These are phyloP conservation scores for Euwallacea fornicatus DNA, from an alignment of 1,140 invertebrate genomes.

Conservation along the genomic window DNA sequence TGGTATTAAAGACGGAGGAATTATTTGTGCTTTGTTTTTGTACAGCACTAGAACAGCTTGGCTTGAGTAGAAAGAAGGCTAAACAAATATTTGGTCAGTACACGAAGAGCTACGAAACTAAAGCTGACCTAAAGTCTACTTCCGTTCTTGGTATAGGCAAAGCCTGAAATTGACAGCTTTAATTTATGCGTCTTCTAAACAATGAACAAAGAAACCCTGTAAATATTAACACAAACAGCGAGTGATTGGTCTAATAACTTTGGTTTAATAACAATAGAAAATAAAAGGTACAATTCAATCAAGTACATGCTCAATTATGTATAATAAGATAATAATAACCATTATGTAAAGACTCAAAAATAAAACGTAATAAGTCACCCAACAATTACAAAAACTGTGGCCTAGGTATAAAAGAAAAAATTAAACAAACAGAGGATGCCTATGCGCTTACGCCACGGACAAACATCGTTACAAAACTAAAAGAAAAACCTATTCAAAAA, in stretches of 20 bases:
- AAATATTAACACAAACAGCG: constrained; percentile 46
- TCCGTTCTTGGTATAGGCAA: too few species aligned
- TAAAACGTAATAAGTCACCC: constrained; percentile 51
- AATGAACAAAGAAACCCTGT: constrained; percentile 41
- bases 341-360: constrained; percentile 45
- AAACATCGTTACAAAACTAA: constrained; percentile 37
- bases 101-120: neutral
- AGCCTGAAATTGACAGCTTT: too few species aligned
- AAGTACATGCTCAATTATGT: constrained; percentile 50
- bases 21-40: constrained; percentile 33
- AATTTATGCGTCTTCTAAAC: neutral
- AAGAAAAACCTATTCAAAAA: constrained; percentile 30
- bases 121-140: neutral
- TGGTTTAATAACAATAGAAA: constrained; percentile 54
- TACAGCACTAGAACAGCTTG: constrained; percentile 45
- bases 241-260: constrained; percentile 51
- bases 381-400: constrained; percentile 50
- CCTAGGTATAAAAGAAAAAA: constrained; percentile 42
- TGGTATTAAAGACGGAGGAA: constrained; percentile 40
- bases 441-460: constrained; percentile 50
- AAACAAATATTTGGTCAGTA: constrained; percentile 28
- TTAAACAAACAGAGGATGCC: constrained; percentile 52
- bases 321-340: constrained; percentile 46
- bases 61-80: constrained; percentile 32
- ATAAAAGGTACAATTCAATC: constrained; percentile 52